Evolutionary conservation across 2,113 vertebrate genomes (phyloP), one percentile per base, ranked within the genome.

Genomic region (Eurypyga helias): DNA sequence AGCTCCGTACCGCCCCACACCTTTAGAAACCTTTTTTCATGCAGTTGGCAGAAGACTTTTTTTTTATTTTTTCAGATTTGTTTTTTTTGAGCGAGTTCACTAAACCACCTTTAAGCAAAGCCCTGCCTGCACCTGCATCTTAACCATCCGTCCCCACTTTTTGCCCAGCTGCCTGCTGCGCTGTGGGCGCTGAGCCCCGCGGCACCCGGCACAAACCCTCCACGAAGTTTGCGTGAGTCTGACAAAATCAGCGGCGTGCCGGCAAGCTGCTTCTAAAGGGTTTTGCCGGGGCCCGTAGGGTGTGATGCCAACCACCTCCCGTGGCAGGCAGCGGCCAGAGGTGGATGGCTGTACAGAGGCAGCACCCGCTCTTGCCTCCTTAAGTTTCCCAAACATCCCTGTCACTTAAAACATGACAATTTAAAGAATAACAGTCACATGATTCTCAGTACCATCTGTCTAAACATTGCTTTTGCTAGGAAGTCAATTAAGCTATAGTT

Each of bases 391-490:
- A 66, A 52, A 29, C 0, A 1, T 65, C 62, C 66, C 83, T 23
- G 24, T n/a, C 64, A 38, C 76, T 94, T 51, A 54, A 61, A 41
- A 62, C n/a, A 5, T 4, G 17, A 28, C 86, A 90, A 45, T 69
- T 69, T 52, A 80, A 87, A 67, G 79, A 88, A 8, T 43, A 76
- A 41, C 86, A 77, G 58, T 86, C 54, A n/a, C 64, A 54, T 81
- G 60, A 78, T 65, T 92, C 71, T 49, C 73, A 21, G 72, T 54
- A 51, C 76, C 91, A 92, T 92, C 93, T 97, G 89, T 84, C 72
- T 86, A 83, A 96, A 90, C 79, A 62, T 33, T 89, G 92, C 85
- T 93, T 95, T 96, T 95, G 69, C 89, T 86, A 86, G 89, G 70
- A 93, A 95, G 83, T 70, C 86, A 93, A 90, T 96, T 92, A 73